Percentiles rank a stretch among this genome's conserved stretches.
phyloP scores from a whole-genome alignment of 2,113 vertebrate species.

The Myotis brandtii region DNA sequence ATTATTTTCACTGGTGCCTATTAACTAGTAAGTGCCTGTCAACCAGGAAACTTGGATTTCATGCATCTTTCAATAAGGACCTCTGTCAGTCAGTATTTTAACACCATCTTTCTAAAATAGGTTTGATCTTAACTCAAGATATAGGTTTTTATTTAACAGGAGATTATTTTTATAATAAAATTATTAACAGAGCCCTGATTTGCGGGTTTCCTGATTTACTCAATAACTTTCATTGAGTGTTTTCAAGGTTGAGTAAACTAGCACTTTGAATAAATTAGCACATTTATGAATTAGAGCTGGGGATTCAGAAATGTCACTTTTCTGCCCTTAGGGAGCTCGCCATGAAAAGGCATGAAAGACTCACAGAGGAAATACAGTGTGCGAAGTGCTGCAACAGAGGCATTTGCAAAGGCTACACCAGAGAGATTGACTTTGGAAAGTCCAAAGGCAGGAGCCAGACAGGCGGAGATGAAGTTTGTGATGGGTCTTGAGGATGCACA shows the following conservation, averaged over 20 bases:
- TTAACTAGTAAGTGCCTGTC: neutral
- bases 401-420: neutral
- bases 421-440: neutral
- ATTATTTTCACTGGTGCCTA: neutral
- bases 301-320: neutral
- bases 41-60: neutral
- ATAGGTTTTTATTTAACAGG: neutral
- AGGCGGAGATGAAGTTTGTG: neutral
- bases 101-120: constrained; percentile 24
- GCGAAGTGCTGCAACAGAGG: neutral
- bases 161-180: constrained; percentile 37
- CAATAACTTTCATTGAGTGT: neutral
- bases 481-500: neutral
- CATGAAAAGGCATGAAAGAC: neutral
- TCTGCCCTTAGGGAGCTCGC: neutral
- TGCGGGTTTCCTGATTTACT: neutral
- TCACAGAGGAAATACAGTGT: neutral
- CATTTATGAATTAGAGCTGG: neutral
- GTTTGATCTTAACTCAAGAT: neutral
- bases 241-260: constrained; percentile 19
- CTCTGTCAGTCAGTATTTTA: neutral
- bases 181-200: neutral
- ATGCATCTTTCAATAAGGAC: neutral
- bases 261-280: constrained; percentile 10
- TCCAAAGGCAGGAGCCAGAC: neutral